Base-by-base conservation (phyloP, 2,797 vertebrate genomes). In the Nannoperca obscura region DNA sequence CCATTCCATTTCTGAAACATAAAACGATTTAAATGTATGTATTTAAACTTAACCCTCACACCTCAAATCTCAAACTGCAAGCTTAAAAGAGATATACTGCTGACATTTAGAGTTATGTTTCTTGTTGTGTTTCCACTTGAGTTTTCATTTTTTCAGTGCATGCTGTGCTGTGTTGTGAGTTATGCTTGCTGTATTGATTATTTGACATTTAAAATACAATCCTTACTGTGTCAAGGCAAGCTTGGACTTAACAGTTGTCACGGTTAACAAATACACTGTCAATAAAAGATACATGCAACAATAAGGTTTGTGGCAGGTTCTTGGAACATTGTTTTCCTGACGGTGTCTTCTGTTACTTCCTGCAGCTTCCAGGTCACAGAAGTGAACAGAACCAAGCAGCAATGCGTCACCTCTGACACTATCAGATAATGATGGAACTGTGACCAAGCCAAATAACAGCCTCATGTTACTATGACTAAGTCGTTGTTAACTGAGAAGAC, bases 161-260 rank as follows among this genome's bases (percentile, higher is more conserved):
- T 12, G n/a, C 36, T 49, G 54, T 12, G 24, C 69, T 20, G 7
- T n/a, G n/a, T 14, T 65, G 44, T 27, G 57, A 79, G 69, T 63
- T 47, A 61, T 81, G 62, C 69, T 69, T 2, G 15, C 47, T 11
- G 54, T 63, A 74, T 76, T 80, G 82, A 82, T 73, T 66, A 72
- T 64, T 53, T 79, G 65, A 53, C 53, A 70, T 67, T 55, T 76
- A 13, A 40, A 79, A 74, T 57, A 46, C n/a, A 59, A n/a, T 64
- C 20, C 38, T 77, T 38, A 58, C 57, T 64, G 68, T 40, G 61
- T 74, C 58, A 68, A 54, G 78, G 57, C 14, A 69, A 64, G 63
- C 44, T 52, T 61, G 11, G 69, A 77, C 79, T 69, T 5, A 82
- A 46, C 60, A 80, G 57, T 52, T 79, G 75, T 70, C 53, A 17